These are phyloP conservation scores for Chrysolina haemoptera DNA, from an alignment of 2,888 invertebrate species.

Conservation along the genomic window DNA sequence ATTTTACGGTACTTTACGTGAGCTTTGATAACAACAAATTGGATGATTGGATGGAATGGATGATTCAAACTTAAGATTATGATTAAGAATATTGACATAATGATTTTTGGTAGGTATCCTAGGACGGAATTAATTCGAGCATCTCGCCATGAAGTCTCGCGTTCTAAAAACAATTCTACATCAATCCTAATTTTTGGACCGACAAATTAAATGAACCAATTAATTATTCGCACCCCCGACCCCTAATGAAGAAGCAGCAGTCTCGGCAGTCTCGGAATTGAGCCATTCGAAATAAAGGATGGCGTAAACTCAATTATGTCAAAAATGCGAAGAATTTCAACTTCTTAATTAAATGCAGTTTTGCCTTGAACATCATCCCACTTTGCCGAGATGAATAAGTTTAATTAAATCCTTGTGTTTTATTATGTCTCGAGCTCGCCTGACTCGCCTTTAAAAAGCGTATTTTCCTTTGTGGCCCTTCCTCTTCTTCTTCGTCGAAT, in stretches of 20 bases:
- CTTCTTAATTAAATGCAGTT: constrained; percentile 71
- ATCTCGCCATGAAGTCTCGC: no score
- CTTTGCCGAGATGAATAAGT: constrained; percentile 71
- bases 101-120: no score
- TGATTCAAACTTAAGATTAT: no score
- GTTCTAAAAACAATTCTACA: not conserved
- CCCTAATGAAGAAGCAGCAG: constrained; percentile 49
- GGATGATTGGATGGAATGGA: no score
- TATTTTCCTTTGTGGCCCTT: constrained; percentile 48
- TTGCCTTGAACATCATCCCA: constrained; percentile 65
- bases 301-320: constrained; percentile 70
- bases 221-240: constrained; percentile 30
- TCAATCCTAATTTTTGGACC: not conserved
- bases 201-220: constrained; percentile 42
- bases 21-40: no score
- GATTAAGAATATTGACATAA: no score
- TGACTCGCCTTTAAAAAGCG: constrained; percentile 53
- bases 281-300: constrained; percentile 68
- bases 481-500: constrained; percentile 38
- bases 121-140: no score
- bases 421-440: constrained; percentile 62
- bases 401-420: constrained; percentile 71
- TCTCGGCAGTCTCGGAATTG: constrained; percentile 58
- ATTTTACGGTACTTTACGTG: no score
- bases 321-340: constrained; percentile 70